Evolutionary conservation across 1,140 invertebrate species (phyloP).

Genomic region (Cotesia chilonis): DNA sequence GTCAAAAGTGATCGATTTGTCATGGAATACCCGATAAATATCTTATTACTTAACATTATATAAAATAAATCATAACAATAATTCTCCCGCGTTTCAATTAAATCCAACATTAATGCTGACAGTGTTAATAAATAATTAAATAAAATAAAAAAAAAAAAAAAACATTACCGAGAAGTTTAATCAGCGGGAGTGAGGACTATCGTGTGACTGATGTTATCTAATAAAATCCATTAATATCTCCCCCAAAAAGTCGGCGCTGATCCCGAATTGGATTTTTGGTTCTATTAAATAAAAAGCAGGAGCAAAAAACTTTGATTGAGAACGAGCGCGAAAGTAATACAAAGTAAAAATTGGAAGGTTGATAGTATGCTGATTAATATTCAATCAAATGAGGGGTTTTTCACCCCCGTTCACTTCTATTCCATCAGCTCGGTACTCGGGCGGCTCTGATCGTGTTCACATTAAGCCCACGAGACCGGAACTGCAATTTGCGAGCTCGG

Average conservation of each 20-base stretch:
- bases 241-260: too few relatives aligned
- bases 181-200: background rate
- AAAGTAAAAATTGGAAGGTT: background rate
- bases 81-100: too few relatives aligned
- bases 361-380: constrained; percentile 27
- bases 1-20: too few relatives aligned
- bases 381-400: constrained; percentile 26
- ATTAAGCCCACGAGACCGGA: constrained; percentile 39
- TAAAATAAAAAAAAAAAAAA: background rate
- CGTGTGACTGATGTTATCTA: constrained; percentile 1
- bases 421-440: background rate
- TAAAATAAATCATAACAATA: too few relatives aligned
- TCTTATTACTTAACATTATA: too few relatives aligned
- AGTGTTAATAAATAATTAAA: background rate
- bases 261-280: too few relatives aligned
- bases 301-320: background rate
- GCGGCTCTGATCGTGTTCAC: constrained; percentile 14
- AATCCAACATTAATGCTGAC: too few relatives aligned
- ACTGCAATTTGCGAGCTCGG: constrained; percentile 37
- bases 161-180: background rate
- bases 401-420: background rate
- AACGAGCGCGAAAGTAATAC: background rate
- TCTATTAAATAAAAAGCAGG: background rate
- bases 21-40: too few relatives aligned
- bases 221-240: background rate